Base-by-base conservation (phyloP, 2,113 vertebrate species). In the Oxyura jamaicensis region DNA sequence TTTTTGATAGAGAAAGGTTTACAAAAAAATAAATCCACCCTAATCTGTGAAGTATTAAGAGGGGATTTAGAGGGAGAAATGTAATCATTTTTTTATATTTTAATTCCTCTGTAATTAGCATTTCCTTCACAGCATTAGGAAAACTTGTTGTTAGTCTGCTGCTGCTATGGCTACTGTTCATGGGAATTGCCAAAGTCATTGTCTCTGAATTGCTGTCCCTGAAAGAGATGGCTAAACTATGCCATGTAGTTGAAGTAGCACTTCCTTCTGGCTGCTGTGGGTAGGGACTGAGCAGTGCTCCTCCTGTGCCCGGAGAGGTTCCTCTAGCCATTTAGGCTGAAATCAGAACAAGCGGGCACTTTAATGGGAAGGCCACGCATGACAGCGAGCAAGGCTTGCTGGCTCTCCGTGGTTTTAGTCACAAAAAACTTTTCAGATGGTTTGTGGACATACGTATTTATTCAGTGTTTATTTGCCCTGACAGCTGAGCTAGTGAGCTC, bases 21-120 rank as follows among this genome's bases (percentile, higher is more conserved):
- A 92, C 90, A 86, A 95, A 95, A 93, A 93, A 94, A 93, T 92
- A 96, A 96, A 96, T 96, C 93, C 93, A 94, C 46, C 36, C 91
- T 96, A 97, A 97, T 95, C 96, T 96, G 88, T 67, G 77, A 91
- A 92, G 92, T 87, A 89, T 96, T 97, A 96, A 94, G 94, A 93
- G 44, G 83, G 93, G 93, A 91, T 97, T 97, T 97, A 89, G 83
- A 87, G 81, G 71, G 87, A 82, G 81, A 95, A 94, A 92, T 94
- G 81, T 87, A 96, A 96, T 97, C n/a, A 79, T 93, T 94, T 97
- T 86, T 80, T 90, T 8, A 0, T 23, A 85, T 87, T 95, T 93
- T 96, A 97, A 96, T 97, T 93, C 92, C 88, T 77, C 81, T 80
- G 63, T 96, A 97, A 96, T 97, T 96, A 96, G 74, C 83, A 91